Evolutionary conservation across 2,797 vertebrate genomes (phyloP).

Genomic region (Urocyon cinereoargenteus): DNA sequence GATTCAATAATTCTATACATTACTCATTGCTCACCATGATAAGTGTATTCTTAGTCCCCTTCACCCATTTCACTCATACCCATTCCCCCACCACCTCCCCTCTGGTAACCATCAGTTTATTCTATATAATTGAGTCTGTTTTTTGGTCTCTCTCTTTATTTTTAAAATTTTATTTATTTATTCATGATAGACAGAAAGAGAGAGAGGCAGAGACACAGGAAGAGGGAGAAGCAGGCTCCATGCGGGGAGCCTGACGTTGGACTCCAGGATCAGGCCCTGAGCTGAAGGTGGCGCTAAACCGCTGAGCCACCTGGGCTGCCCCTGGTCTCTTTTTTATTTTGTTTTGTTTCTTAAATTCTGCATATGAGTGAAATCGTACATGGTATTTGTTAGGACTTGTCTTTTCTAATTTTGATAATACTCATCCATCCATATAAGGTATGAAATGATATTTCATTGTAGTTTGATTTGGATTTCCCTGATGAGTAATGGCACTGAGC

Average conservation of each 20-base stretch:
- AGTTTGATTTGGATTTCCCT: conserved; percentile 1
- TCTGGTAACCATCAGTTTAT: background rate
- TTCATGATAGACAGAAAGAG: too few species aligned
- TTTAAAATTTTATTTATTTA: too few species aligned
- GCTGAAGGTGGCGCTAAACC: too few species aligned
- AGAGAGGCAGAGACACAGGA: too few species aligned
- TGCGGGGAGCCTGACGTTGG: too few species aligned
- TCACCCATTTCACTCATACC: background rate
- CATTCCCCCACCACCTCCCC: background rate
- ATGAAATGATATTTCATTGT: background rate
- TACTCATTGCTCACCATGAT: background rate
- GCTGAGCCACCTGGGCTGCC: too few species aligned
- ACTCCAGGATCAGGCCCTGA: too few species aligned
- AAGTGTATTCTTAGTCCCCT: background rate
- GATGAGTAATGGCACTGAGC: background rate
- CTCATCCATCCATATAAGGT: background rate
- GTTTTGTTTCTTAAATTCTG: background rate
- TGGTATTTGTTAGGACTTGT: background rate
- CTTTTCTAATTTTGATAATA: background rate
- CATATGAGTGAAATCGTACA: background rate
- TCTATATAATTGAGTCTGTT: background rate
- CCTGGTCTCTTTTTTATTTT: background rate
- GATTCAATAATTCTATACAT: background rate
- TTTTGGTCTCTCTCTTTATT: background rate
- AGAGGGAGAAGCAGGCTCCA: too few species aligned